Evolutionary conservation across 2,888 invertebrate genomes (phyloP).

Genomic region (Scaeva pyrastri): DNA sequence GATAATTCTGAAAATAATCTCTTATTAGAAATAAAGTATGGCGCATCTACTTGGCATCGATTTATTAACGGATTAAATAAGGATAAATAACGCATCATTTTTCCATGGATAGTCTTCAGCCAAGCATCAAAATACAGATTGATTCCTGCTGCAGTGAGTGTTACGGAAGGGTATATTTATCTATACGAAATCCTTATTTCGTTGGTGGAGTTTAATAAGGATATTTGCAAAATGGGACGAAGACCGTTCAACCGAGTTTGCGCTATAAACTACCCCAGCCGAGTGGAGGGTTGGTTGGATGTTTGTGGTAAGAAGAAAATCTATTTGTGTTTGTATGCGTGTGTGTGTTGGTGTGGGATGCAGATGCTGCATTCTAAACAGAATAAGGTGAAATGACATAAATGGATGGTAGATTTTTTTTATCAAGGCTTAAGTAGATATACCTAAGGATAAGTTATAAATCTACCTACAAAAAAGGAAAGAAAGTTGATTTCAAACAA

Average conservation of each 20-base stretch:
- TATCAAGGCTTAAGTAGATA: too few relatives aligned
- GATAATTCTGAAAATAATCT: not conserved
- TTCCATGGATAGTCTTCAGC: not conserved
- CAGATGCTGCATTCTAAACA: constrained; percentile 42
- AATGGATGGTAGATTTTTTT: too few relatives aligned
- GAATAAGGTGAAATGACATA: too few relatives aligned
- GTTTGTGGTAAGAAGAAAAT: constrained; percentile 82
- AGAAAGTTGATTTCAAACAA: too few relatives aligned
- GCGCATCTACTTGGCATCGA: constrained; percentile 21
- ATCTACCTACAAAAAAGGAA: too few relatives aligned
- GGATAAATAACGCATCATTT: constrained; percentile 55
- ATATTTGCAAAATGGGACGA: constrained; percentile 81
- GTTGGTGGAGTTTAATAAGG: constrained; percentile 35
- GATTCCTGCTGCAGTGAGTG: constrained; percentile 25
- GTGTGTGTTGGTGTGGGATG: constrained; percentile 35
- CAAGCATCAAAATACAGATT: constrained; percentile 1
- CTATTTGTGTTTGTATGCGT: not conserved
- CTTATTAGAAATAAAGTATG: constrained; percentile 20
- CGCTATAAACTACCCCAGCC: constrained; percentile 83
- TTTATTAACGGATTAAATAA: constrained; percentile 30
- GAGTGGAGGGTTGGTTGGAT: constrained; percentile 84
- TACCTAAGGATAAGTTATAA: too few relatives aligned
- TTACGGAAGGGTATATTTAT: constrained; percentile 4
- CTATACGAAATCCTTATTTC: not conserved
- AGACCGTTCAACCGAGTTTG: constrained; percentile 82